phyloP scores from a whole-genome alignment of 2,113 vertebrate species.

The Ceyx melanurus region DNA sequence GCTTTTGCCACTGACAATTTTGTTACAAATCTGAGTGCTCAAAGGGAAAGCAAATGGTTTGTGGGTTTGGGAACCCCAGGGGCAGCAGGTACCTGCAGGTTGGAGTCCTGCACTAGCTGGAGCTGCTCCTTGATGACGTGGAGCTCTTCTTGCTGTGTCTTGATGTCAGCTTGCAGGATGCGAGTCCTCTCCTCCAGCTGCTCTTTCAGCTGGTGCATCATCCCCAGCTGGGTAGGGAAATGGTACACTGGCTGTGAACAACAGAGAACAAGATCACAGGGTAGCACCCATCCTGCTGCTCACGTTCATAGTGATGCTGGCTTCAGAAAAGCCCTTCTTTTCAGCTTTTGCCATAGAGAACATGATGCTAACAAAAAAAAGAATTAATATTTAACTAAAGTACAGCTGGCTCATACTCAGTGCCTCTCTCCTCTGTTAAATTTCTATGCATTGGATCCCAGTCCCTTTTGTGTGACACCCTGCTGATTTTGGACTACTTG shows the following conservation, averaged over 20 bases:
- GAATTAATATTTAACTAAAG: background rate
- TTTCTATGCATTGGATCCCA: background rate
- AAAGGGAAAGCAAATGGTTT: background rate
- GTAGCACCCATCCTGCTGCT: background rate
- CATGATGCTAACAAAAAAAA: background rate
- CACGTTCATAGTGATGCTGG: background rate
- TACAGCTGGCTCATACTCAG: background rate
- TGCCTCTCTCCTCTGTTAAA: background rate
- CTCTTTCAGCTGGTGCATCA: slow-evolving; percentile 87
- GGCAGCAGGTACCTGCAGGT: slow-evolving; percentile 78
- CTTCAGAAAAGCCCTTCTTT: background rate
- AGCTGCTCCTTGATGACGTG: slow-evolving; percentile 88
- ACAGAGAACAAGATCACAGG: background rate
- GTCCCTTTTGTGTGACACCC: background rate
- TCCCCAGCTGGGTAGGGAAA: slow-evolving; percentile 74
- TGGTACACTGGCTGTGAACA: slow-evolving; percentile 72
- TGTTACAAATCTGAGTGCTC: background rate
- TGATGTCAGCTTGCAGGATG: slow-evolving; percentile 86
- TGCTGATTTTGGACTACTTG: background rate
- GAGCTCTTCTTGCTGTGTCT: slow-evolving; percentile 84
- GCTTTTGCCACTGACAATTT: background rate
- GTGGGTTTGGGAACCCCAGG: background rate
- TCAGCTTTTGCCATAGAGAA: background rate
- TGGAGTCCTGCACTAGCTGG: slow-evolving; percentile 76
- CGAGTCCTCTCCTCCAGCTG: slow-evolving; percentile 86